Conservation (phyloP, 2,113 vertebrate genomes). For the Plecotus auritus region DNA sequence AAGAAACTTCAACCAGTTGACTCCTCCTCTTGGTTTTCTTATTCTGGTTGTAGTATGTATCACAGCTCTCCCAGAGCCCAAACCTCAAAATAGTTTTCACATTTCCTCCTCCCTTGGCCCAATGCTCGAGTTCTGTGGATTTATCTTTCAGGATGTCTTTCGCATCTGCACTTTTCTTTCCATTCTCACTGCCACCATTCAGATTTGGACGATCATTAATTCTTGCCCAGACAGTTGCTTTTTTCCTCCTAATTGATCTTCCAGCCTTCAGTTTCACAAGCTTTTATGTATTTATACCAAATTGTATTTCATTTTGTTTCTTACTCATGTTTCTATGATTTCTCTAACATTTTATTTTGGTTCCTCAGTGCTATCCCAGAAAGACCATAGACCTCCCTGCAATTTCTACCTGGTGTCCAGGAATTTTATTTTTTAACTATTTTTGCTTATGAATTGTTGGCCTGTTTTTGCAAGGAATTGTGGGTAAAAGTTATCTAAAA, state of each 20-base stretch:
- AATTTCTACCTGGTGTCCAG: neutral
- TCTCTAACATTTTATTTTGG: neutral
- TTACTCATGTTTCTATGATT: neutral
- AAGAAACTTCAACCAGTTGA: neutral
- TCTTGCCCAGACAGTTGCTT: neutral
- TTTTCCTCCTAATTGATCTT: neutral
- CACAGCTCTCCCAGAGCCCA: neutral
- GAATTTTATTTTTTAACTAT: neutral
- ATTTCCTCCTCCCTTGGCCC: constrained; percentile 3
- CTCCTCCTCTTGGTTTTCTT: neutral
- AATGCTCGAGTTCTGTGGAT: neutral
- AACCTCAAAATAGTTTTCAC: constrained; percentile 43
- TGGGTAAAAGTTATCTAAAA: neutral
- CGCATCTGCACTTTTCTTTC: constrained; percentile 48
- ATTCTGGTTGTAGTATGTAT: neutral
- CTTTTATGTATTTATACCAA: neutral
- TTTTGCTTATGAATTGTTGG: neutral
- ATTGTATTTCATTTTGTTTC: neutral
- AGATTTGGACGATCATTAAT: constrained; percentile 17
- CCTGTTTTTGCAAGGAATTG: neutral
- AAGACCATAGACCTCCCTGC: neutral
- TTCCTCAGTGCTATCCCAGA: neutral
- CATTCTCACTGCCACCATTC: constrained; percentile 19
- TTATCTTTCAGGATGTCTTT: constrained; percentile 56
- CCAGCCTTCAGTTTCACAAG: neutral